Evolutionary conservation across 1,140 invertebrate genomes (phyloP).

Genomic region (Macrotrachela quadricornifera): DNA sequence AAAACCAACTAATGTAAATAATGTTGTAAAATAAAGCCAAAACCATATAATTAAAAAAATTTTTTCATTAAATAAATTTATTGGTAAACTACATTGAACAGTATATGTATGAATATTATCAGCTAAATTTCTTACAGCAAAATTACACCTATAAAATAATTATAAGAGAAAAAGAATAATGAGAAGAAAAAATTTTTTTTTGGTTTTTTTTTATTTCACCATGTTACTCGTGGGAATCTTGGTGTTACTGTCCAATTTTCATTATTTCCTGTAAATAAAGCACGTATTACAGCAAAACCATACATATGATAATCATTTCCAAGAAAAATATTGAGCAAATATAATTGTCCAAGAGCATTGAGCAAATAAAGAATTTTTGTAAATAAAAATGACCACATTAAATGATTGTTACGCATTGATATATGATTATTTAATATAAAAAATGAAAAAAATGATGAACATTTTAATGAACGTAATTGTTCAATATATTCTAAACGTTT

Average conservation of each 20-base stretch:
- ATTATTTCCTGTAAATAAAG: background rate
- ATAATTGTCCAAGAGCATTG: constrained; percentile 35
- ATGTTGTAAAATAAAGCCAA: constrained; percentile 29
- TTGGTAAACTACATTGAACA: constrained; percentile 36
- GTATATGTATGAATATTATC: constrained; percentile 32
- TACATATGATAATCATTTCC: no score
- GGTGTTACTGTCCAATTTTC: constrained; percentile 10
- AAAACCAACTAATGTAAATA: constrained; percentile 17
- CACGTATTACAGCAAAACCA: no score
- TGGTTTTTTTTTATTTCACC: no score
- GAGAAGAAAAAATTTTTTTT: constrained; percentile 16
- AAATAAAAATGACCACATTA: constrained; percentile 31
- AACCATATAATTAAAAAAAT: constrained; percentile 38
- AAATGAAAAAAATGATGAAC: constrained; percentile 11
- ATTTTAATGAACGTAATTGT: no score
- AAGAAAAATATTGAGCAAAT: constrained; percentile 26
- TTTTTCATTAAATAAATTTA: constrained; percentile 38
- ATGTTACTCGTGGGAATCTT: constrained; percentile 13
- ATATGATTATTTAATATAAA: constrained; percentile 24
- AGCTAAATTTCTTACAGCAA: constrained; percentile 33
- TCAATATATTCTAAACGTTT: no score
- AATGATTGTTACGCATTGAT: constrained; percentile 22
- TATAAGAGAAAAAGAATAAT: constrained; percentile 35
- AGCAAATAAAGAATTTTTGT: constrained; percentile 33
- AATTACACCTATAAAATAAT: constrained; percentile 24